phyloP scores from a whole-genome alignment of 2,888 invertebrate species.

The Agrotis clavis region DNA sequence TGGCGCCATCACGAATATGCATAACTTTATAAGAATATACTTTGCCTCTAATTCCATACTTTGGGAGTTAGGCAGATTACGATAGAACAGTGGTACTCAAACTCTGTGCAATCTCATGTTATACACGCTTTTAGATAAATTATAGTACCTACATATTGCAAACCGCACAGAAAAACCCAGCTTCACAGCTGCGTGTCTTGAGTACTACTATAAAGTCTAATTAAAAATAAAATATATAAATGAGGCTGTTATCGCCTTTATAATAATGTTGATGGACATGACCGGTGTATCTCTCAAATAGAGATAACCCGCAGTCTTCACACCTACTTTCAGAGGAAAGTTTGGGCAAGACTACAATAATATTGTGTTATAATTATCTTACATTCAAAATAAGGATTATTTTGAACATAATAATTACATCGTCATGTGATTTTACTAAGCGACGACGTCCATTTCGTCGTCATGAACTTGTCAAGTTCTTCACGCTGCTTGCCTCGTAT shows the following conservation, averaged over 20 bases:
- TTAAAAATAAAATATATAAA: slow-evolving; percentile 34
- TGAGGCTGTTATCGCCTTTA: slow-evolving; percentile 28
- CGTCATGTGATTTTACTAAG: background rate
- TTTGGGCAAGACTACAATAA: slow-evolving; percentile 72
- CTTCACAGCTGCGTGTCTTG: slow-evolving; percentile 4
- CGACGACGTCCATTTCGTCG: background rate
- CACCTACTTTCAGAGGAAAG: slow-evolving; percentile 79
- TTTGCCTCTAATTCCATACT: slow-evolving; percentile 27
- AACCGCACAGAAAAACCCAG: slow-evolving; percentile 20
- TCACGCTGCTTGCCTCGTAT: background rate
- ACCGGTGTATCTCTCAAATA: background rate
- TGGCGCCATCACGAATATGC: slow-evolving; percentile 21
- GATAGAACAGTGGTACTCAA: slow-evolving; percentile 19
- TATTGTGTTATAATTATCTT: slow-evolving; percentile 26
- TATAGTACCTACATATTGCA: slow-evolving; percentile 25
- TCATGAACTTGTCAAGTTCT: slow-evolving; percentile 1
- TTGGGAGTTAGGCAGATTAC: slow-evolving; percentile 16
- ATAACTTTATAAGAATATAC: slow-evolving; percentile 30
- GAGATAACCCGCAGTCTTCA: slow-evolving; percentile 64
- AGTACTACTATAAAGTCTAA: slow-evolving; percentile 34
- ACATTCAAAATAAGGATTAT: slow-evolving; percentile 46
- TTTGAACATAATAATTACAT: slow-evolving; percentile 44
- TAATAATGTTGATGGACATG: slow-evolving; percentile 15
- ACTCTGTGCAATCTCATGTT: slow-evolving; percentile 12
- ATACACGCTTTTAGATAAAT: slow-evolving; percentile 5